These are phyloP conservation scores for Mormyrus lacerda DNA, from an alignment of 2,113 vertebrate genomes.

Conservation along the genomic window DNA sequence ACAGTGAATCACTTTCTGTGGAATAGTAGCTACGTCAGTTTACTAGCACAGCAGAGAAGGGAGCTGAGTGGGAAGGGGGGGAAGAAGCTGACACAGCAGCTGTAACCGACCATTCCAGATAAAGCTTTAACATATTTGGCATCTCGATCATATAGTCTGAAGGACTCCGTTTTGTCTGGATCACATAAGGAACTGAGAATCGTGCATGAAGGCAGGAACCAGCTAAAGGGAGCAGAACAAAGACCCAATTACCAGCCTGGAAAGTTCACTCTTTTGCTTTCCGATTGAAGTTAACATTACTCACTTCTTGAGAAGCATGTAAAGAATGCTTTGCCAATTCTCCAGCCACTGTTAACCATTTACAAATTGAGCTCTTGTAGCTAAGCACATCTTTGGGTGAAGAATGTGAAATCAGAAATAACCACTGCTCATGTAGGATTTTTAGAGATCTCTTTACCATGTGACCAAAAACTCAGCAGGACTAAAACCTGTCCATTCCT, in stretches of 20 bases:
- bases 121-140: neutral
- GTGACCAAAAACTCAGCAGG: neutral
- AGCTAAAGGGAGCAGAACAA: neutral
- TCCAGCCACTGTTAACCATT: neutral
- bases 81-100: neutral
- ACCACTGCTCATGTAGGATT: neutral
- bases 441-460: neutral
- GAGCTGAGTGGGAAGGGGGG: neutral
- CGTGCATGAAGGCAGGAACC: neutral
- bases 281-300: too few species aligned
- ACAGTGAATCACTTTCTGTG: neutral
- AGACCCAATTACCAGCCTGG: neutral
- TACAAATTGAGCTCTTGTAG: neutral
- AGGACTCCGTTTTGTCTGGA: neutral
- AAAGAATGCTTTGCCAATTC: neutral
- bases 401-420: neutral
- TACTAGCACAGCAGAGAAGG: neutral
- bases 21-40: neutral
- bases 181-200: neutral
- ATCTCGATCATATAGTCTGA: neutral
- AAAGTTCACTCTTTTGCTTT: neutral
- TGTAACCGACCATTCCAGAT: neutral
- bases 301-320: neutral
- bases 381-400: neutral
- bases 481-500: neutral